Conservation (phyloP, 2,113 vertebrate species). For the Eptesicus fuscus region DNA sequence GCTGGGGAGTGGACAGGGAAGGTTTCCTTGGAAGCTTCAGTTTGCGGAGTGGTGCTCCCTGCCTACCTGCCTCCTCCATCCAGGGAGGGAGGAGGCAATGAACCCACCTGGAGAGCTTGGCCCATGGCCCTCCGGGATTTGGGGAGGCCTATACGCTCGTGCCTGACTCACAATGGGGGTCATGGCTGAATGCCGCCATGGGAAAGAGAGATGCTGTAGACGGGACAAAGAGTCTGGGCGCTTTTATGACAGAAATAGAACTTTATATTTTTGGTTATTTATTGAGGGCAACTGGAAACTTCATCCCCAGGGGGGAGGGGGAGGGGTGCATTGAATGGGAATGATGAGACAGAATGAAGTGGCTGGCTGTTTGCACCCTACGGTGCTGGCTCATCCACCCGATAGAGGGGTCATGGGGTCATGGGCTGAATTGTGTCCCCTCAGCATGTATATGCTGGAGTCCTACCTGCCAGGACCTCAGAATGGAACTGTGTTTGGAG, state of each 20-base stretch:
- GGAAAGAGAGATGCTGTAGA: background rate
- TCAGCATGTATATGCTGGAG: background rate
- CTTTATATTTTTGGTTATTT: background rate
- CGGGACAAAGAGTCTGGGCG: no score
- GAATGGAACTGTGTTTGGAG: background rate
- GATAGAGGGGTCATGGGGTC: background rate
- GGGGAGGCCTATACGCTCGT: accelerated
- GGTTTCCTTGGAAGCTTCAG: background rate
- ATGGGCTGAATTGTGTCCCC: background rate
- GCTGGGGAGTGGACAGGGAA: no score
- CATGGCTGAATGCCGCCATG: no score
- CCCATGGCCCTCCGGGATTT: no score
- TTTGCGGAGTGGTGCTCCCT: background rate
- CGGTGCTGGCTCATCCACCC: background rate
- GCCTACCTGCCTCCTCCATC: accelerated
- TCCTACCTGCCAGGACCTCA: background rate
- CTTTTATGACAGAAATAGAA: background rate
- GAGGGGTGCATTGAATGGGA: background rate
- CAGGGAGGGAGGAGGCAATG: accelerated
- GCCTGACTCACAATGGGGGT: background rate
- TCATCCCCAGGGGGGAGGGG: no score
- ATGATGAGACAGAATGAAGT: background rate
- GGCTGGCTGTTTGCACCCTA: background rate
- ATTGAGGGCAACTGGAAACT: background rate
- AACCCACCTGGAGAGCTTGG: background rate